Percentiles rank a stretch among this genome's conserved stretches.
These are phyloP conservation scores for Luscinia megarhynchos DNA, from an alignment of 2,797 vertebrate species.

Conservation along the genomic window DNA sequence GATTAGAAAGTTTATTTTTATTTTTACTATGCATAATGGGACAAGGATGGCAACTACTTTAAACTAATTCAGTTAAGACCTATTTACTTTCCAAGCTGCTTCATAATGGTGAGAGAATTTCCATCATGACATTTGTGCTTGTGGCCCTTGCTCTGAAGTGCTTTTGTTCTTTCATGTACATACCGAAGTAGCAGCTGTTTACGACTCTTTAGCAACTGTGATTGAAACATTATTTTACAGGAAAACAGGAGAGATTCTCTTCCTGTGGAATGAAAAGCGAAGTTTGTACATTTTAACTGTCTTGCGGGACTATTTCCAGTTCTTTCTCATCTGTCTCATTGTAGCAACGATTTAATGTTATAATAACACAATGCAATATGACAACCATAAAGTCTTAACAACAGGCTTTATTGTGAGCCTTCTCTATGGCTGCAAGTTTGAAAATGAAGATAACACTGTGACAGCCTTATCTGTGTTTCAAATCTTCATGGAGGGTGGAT, in stretches of 20 bases:
- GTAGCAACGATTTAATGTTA: slow-evolving; percentile 32
- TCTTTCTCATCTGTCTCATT: slow-evolving; percentile 27
- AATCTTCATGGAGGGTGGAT: neutral
- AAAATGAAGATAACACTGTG: neutral
- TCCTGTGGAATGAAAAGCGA: slow-evolving; percentile 22
- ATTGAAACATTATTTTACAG: slow-evolving; percentile 37
- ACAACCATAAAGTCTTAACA: slow-evolving; percentile 16
- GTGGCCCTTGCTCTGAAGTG: neutral
- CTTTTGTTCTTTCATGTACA: neutral
- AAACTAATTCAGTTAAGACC: neutral
- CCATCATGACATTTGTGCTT: neutral
- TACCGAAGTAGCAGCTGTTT: neutral
- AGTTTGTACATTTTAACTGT: slow-evolving; percentile 31
- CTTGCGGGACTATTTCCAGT: slow-evolving; percentile 47
- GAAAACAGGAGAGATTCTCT: neutral
- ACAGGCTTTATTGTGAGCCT: neutral
- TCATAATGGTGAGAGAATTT: neutral
- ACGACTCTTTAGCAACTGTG: neutral
- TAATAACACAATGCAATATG: slow-evolving; percentile 19
- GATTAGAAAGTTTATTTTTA: neutral
- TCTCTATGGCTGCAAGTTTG: neutral
- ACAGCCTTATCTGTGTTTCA: neutral
- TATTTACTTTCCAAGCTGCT: neutral
- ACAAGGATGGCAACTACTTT: neutral
- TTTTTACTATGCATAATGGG: neutral